phyloP scores from a whole-genome alignment of 37 sponge, comb jelly and placozoan genomes.

The Haliclona indistincta region DNA sequence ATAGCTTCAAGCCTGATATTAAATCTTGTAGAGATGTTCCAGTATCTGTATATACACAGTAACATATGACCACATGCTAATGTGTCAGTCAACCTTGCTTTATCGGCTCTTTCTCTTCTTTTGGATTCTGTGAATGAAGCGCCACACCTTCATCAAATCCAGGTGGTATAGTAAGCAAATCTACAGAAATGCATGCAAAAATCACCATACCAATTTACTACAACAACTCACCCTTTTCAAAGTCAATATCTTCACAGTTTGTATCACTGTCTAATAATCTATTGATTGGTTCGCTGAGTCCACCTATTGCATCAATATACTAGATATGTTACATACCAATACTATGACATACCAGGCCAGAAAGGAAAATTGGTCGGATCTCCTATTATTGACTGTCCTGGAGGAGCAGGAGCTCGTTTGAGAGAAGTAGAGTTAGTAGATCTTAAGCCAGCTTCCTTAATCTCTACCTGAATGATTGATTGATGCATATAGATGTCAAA shows the following conservation, averaged over 20 bases:
- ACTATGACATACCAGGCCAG: conserved; percentile 74
- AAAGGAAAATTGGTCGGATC: conserved; percentile 69
- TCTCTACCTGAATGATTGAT: conserved; percentile 35
- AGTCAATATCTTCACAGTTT: conserved; percentile 1
- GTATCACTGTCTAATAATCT: not conserved
- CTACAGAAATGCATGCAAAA: conserved; percentile 3
- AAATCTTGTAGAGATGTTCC: too few relatives aligned
- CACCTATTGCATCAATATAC: conserved; percentile 28
- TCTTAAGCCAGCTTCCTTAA: conserved; percentile 37
- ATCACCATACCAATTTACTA: not conserved
- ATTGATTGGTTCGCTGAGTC: conserved; percentile 38
- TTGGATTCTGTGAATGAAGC: too few relatives aligned
- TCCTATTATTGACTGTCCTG: conserved; percentile 56
- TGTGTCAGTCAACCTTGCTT: too few relatives aligned
- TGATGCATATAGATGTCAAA: not conserved
- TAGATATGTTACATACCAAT: not conserved
- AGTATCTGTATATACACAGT: too few relatives aligned
- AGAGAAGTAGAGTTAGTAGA: conserved; percentile 78
- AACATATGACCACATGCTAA: too few relatives aligned
- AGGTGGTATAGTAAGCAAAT: conserved; percentile 69
- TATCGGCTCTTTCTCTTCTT: too few relatives aligned
- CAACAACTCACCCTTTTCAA: conserved; percentile 10
- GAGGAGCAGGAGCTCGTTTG: conserved; percentile 56
- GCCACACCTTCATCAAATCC: conserved; percentile 68
- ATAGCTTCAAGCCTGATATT: too few relatives aligned